Percentiles rank a stretch among this genome's conserved stretches.
Conservation (phyloP, 2,797 vertebrate species). For the Tokudaia muenninki region DNA sequence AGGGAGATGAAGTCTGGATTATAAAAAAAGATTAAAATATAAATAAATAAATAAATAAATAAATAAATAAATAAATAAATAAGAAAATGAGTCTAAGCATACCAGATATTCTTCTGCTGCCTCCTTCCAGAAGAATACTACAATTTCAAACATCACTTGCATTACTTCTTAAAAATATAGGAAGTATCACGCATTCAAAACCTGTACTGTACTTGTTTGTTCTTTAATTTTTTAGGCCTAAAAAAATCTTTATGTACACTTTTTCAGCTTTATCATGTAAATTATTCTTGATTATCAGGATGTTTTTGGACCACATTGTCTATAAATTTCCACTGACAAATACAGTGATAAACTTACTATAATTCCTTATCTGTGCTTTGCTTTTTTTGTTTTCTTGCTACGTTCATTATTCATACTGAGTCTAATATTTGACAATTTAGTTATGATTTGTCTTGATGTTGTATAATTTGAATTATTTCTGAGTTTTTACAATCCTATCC, state of each 20-base stretch:
- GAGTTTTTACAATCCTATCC: too few relatives aligned
- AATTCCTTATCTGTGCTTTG: background rate
- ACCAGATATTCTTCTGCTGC: background rate
- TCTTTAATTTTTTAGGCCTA: background rate
- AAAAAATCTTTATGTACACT: background rate
- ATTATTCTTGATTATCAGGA: background rate
- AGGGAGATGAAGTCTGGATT: too few relatives aligned
- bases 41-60: too few relatives aligned
- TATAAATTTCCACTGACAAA: background rate
- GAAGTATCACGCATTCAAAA: background rate
- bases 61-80: too few relatives aligned
- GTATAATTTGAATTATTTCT: background rate
- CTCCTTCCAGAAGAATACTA: background rate
- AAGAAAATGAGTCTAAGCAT: background rate
- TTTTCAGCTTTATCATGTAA: background rate
- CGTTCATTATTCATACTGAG: background rate
- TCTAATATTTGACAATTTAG: background rate
- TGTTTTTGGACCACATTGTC: background rate
- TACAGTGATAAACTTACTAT: background rate
- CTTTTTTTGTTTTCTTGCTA: background rate
- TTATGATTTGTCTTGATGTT: background rate
- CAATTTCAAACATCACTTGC: background rate
- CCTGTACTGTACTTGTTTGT: background rate
- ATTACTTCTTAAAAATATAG: background rate
- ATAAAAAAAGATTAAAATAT: too few relatives aligned